These are phyloP conservation scores for Synergus itoensis DNA, from an alignment of 2,888 invertebrate genomes.

Conservation along the genomic window DNA sequence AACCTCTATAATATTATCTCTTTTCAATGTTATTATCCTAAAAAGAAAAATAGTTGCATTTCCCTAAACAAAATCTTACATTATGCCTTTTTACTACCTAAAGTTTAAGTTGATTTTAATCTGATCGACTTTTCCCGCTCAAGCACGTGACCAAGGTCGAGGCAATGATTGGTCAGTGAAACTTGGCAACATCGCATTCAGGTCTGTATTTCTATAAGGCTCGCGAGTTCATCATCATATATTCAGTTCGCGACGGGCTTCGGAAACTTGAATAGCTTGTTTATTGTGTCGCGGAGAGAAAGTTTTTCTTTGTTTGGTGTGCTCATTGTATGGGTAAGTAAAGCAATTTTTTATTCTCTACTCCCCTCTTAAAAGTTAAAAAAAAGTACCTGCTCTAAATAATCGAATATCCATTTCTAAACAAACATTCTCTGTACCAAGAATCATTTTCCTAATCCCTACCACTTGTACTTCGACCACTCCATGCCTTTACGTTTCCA, in stretches of 20 bases:
- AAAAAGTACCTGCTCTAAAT: not conserved
- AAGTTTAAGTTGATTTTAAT: not conserved
- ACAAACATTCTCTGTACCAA: not conserved
- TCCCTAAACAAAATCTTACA: not conserved
- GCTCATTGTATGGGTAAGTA: slow-evolving; percentile 41
- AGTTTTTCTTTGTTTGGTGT: slow-evolving; percentile 40
- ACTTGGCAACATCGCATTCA: slow-evolving; percentile 20
- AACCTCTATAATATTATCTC: too few species aligned
- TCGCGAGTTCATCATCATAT: not conserved
- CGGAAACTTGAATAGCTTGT: not conserved
- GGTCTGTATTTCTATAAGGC: slow-evolving; percentile 1
- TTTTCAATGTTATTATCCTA: not conserved
- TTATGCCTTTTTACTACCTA: not conserved
- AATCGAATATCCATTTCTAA: not conserved
- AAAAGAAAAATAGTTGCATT: not conserved
- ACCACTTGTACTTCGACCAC: not conserved
- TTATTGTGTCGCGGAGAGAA: not conserved
- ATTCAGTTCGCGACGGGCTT: slow-evolving; percentile 33
- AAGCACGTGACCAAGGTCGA: not conserved
- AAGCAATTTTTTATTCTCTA: not conserved
- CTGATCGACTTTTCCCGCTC: not conserved
- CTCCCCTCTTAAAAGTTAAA: not conserved
- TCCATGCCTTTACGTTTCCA: not conserved
- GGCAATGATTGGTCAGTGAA: not conserved
- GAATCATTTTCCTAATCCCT: not conserved